Evolutionary conservation across 2,888 invertebrate species (phyloP), one percentile per base, ranked within the genome.

Genomic region (Tetranychus piercei): DNA sequence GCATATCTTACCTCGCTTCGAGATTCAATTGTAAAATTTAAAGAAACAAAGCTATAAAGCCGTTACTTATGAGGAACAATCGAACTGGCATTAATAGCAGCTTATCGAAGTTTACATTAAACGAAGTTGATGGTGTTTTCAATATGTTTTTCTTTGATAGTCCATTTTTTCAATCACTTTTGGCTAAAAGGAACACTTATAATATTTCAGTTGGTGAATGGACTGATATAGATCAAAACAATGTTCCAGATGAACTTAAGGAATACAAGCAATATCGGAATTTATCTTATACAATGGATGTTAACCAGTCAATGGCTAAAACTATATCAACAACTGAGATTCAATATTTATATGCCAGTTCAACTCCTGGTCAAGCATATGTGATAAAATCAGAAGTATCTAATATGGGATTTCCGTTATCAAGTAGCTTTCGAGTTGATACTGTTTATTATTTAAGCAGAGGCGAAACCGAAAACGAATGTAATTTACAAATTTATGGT

Each of bases 71-170:
- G n/a, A n/a, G n/a, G n/a, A n/a, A n/a, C n/a, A n/a, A n/a, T n/a
- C n/a, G n/a, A n/a, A n/a, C n/a, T n/a, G n/a, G n/a, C n/a, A n/a
- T n/a, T n/a, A n/a, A n/a, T n/a, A n/a, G n/a, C n/a, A n/a, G n/a
- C n/a, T n/a, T n/a, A n/a, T n/a, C n/a, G n/a, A n/a, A n/a, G n/a
- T n/a, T n/a, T n/a, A n/a, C 69, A 20, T 23, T 69, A 23, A 69
- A 69, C 7, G 34, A n/a, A n/a, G n/a, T 69, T 69, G 69, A 69
- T 22, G 69, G 23, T 23, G 69, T 69, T 20, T 69, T 69, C 22
- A 69, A 69, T 69, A 11, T 69, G 20, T 8, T 69, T 22, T 69
- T 69, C 22, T 11, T 23, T 69, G 23, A 69, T 69, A 69, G 20
- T 23, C 34, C 69, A 20, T 69, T 69, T 22, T 69, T 69, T n/a